Percentiles rank a stretch among this genome's conserved stretches.
Conservation (phyloP, 2,113 vertebrate genomes). For the Rhinogobius similis region DNA sequence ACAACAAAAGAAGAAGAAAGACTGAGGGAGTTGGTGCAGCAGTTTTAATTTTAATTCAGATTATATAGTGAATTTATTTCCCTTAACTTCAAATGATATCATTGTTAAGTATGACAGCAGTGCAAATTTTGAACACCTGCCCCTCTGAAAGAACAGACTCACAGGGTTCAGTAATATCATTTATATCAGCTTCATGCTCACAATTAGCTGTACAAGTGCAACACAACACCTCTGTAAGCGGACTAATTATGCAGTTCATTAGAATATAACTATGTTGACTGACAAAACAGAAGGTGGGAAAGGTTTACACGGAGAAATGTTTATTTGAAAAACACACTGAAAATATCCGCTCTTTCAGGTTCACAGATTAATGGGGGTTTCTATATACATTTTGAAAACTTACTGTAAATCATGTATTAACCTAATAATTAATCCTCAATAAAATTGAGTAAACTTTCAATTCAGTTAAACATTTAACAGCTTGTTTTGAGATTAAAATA, state of each 20-base stretch:
- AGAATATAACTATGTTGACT: slow-evolving; percentile 38
- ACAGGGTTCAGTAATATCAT: slow-evolving; percentile 9
- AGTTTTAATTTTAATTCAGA: too few species aligned
- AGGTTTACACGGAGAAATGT: neutral
- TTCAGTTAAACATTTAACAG: neutral
- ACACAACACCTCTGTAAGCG: slow-evolving; percentile 22
- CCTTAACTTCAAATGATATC: too few species aligned
- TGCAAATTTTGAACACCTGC: neutral
- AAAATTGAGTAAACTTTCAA: too few species aligned
- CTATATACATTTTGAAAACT: neutral
- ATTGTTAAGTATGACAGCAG: neutral
- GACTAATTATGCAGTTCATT: slow-evolving; percentile 37
- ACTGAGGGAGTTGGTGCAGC: neutral
- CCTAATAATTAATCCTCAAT: too few species aligned
- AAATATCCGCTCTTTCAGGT: neutral
- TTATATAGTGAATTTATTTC: too few species aligned
- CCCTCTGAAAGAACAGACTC: neutral
- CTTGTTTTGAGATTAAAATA: neutral
- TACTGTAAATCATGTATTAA: too few species aligned
- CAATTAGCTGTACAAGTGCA: slow-evolving; percentile 24
- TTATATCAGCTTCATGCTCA: slow-evolving; percentile 25
- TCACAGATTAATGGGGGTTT: neutral
- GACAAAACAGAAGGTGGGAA: slow-evolving; percentile 24
- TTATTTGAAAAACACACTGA: neutral
- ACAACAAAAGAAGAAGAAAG: neutral